These are phyloP conservation scores for Ariolimax columbianus DNA, from an alignment of 2,888 invertebrate genomes.

Conservation along the genomic window DNA sequence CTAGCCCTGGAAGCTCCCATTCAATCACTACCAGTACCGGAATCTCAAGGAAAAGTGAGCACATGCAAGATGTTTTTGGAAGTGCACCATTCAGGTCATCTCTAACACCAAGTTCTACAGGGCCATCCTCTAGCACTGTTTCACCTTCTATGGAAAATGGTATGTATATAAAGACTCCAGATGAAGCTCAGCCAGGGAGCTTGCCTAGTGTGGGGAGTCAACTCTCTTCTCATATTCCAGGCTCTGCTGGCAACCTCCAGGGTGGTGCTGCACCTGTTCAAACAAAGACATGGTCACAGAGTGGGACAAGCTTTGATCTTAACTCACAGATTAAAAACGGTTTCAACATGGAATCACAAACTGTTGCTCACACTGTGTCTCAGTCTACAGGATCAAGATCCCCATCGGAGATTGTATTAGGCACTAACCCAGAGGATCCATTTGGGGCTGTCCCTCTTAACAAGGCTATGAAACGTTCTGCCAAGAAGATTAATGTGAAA, in stretches of 20 bases:
- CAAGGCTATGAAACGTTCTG: conserved; percentile 53
- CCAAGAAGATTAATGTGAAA: conserved; percentile 29
- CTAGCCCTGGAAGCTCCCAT: conserved; percentile 42
- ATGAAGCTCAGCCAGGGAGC: conserved; percentile 56
- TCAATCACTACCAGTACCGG: conserved; percentile 47
- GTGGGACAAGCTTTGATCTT: conserved; percentile 32
- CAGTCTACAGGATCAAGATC: conserved; percentile 6
- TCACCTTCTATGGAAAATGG: conserved; percentile 54
- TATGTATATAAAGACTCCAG: conserved; percentile 55
- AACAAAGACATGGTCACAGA: conserved; percentile 16
- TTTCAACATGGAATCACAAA: background rate
- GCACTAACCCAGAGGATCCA: conserved; percentile 59
- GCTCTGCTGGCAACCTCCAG: conserved; percentile 22
- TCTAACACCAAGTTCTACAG: conserved; percentile 58
- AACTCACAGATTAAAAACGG: conserved; percentile 10
- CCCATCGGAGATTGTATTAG: background rate
- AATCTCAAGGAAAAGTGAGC: conserved; percentile 2
- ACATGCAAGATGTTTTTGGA: conserved; percentile 67
- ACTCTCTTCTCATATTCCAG: conserved; percentile 14
- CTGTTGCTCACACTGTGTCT: background rate
- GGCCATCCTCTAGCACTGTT: conserved; percentile 58
- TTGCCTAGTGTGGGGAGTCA: conserved; percentile 3
- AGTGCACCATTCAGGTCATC: conserved; percentile 71
- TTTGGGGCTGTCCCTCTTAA: conserved; percentile 71
- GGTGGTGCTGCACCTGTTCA: conserved; percentile 35